These are phyloP conservation scores for Gasterosteus aculeatus DNA, from an alignment of 2,113 vertebrate species.

Conservation along the genomic window DNA sequence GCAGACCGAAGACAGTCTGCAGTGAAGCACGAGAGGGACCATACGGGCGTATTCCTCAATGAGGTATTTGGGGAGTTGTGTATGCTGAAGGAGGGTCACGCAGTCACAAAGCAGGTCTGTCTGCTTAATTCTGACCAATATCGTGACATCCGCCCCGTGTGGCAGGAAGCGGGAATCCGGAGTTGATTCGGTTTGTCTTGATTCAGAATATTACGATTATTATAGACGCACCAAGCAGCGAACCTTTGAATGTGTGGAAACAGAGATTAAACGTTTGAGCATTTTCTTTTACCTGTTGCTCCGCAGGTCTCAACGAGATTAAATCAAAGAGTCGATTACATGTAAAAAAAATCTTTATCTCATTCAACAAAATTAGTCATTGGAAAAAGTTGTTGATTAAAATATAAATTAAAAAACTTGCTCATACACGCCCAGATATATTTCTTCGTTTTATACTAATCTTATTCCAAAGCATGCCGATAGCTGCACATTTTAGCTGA, in stretches of 20 bases:
- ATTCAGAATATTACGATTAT: background rate
- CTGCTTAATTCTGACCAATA: constrained; percentile 55
- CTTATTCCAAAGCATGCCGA: constrained; percentile 11
- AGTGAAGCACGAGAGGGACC: constrained; percentile 64
- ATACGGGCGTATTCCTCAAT: constrained; percentile 47
- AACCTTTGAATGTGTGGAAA: background rate
- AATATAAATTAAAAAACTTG: background rate
- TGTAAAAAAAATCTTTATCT: background rate
- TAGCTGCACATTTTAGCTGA: constrained; percentile 25
- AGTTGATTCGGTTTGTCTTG: constrained; percentile 17
- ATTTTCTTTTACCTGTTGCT: background rate
- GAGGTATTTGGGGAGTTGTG: constrained; percentile 51
- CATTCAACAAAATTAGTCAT: background rate
- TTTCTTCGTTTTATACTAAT: constrained; percentile 4
- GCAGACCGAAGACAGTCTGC: constrained; percentile 58
- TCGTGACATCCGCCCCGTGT: constrained; percentile 33
- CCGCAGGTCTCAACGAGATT: background rate
- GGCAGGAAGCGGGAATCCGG: constrained; percentile 13
- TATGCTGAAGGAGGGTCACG: constrained; percentile 41
- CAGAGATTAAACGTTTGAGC: background rate
- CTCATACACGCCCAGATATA: background rate
- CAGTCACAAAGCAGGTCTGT: constrained; percentile 30
- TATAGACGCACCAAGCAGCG: background rate
- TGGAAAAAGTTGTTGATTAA: background rate
- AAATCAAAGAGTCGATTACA: background rate